phyloP scores from a whole-genome alignment of 2,888 invertebrate genomes.

The Argyresthia goedartella region DNA sequence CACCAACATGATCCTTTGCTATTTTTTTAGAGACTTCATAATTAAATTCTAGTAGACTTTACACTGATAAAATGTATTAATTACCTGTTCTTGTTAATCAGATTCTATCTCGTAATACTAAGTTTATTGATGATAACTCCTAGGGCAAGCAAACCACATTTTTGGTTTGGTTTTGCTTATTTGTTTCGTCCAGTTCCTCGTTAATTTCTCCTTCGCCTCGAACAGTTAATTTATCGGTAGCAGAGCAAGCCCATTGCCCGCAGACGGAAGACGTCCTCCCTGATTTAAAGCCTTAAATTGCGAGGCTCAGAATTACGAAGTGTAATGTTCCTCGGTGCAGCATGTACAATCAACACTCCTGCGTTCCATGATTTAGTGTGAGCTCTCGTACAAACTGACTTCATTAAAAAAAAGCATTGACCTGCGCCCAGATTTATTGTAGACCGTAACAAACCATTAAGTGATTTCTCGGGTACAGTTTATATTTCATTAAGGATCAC shows the following conservation, averaged over 20 bases:
- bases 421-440: neutral
- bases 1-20: too few species aligned
- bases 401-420: neutral
- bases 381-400: neutral
- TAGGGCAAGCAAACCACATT: too few species aligned
- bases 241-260: slow-evolving; percentile 28
- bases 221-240: slow-evolving; percentile 61
- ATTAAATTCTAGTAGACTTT: too few species aligned
- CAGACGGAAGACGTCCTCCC: slow-evolving; percentile 23
- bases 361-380: slow-evolving; percentile 4
- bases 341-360: slow-evolving; percentile 33
- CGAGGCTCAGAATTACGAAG: slow-evolving; percentile 39
- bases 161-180: neutral
- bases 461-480: neutral
- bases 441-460: neutral
- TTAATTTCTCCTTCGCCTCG: neutral
- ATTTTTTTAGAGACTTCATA: too few species aligned
- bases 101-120: too few species aligned
- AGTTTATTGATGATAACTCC: too few species aligned
- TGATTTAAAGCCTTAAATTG: slow-evolving; percentile 68
- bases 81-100: too few species aligned
- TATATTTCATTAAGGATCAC: neutral
- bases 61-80: too few species aligned
- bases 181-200: neutral
- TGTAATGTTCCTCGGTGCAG: slow-evolving; percentile 36